A percentile compares a stretch with the other conserved stretches of the same genome.
Evolutionary conservation across 2,113 vertebrate species (phyloP).

Genomic region (Neogobius melanostomus): DNA sequence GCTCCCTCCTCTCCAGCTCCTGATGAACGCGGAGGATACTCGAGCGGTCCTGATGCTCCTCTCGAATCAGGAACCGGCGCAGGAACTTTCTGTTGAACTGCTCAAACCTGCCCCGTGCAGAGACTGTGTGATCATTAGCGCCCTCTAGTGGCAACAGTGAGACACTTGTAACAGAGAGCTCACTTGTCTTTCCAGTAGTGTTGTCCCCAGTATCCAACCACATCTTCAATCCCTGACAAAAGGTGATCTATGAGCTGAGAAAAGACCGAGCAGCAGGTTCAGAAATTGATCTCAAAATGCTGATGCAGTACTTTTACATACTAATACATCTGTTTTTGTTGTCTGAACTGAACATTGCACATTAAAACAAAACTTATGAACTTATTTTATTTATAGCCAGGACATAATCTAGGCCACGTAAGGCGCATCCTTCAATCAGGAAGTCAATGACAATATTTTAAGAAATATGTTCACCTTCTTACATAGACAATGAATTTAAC

Average conservation of each 20-base stretch:
- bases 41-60: constrained; percentile 77
- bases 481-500: no score
- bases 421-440: no score
- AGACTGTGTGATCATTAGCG: constrained; percentile 41
- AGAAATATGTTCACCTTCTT: no score
- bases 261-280: neutral
- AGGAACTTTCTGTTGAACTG: constrained; percentile 85
- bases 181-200: constrained; percentile 91
- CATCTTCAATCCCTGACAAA: constrained; percentile 84
- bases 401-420: no score
- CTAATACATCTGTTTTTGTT: no score
- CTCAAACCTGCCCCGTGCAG: constrained; percentile 70
- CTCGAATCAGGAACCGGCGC: constrained; percentile 80
- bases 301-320: no score
- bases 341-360: no score
- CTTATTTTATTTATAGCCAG: no score
- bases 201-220: constrained; percentile 85
- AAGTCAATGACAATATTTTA: no score
- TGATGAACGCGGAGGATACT: constrained; percentile 85
- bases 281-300: no score
- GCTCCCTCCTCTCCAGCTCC: constrained; percentile 82
- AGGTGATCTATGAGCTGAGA: constrained; percentile 84
- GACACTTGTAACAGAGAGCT: constrained; percentile 20
- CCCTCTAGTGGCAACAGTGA: constrained; percentile 52
- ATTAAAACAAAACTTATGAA: no score